These are phyloP conservation scores for Arion vulgaris DNA, from an alignment of 1,140 invertebrate species.

Conservation along the genomic window DNA sequence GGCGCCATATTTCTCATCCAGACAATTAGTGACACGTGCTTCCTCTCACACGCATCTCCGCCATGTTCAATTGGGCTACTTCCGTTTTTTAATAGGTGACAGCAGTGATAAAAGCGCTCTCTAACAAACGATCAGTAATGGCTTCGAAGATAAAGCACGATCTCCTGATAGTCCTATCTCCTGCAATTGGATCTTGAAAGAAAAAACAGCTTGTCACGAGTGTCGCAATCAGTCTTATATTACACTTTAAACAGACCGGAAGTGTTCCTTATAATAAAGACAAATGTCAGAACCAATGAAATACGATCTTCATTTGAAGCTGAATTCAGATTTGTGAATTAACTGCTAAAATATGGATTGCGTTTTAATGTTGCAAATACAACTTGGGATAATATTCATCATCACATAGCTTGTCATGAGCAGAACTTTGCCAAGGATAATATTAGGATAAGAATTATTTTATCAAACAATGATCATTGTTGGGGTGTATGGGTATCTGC, in stretches of 20 bases:
- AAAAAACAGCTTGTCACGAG: not conserved
- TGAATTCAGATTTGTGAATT: not conserved
- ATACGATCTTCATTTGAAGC: not conserved
- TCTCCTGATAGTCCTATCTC: not conserved
- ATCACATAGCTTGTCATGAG: too few relatives aligned
- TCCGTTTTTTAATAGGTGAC: conserved; percentile 8
- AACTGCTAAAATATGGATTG: not conserved
- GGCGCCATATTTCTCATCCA: not conserved
- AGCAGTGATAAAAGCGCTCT: not conserved
- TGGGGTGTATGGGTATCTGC: too few relatives aligned
- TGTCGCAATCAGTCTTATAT: not conserved
- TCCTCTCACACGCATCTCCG: not conserved
- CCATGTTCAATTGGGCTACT: conserved; percentile 1
- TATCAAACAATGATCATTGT: too few relatives aligned
- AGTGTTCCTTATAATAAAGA: not conserved
- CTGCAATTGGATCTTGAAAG: not conserved
- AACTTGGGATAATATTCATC: too few relatives aligned
- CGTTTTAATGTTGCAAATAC: too few relatives aligned
- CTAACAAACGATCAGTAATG: conserved; percentile 12
- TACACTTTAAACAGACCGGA: not conserved
- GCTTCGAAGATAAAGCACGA: not conserved
- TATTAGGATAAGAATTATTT: too few relatives aligned
- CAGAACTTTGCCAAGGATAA: too few relatives aligned
- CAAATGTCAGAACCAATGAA: not conserved
- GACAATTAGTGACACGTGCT: conserved; percentile 2